Conservation (phyloP, 2,113 vertebrate genomes). For the Calidris pugnax region DNA sequence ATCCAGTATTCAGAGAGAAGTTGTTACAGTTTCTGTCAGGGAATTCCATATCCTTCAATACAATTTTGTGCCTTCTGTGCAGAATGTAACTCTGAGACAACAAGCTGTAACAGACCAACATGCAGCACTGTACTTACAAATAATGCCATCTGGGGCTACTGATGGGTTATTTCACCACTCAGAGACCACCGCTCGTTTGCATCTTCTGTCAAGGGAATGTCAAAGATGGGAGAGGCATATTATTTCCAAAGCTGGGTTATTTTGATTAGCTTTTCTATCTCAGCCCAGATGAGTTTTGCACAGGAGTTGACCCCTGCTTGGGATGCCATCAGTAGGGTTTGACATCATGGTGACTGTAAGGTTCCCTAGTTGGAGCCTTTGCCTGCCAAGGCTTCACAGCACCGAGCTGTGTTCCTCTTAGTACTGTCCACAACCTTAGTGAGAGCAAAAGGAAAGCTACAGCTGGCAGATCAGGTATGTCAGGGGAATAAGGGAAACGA, state of each 20-base stretch:
- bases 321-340: neutral
- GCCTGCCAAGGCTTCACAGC: neutral
- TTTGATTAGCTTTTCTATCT: neutral
- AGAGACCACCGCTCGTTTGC: neutral
- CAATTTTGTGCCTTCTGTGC: neutral
- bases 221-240: neutral
- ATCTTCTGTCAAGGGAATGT: neutral
- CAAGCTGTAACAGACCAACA: rapidly evolving
- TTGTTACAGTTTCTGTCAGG: neutral
- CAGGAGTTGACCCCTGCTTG: neutral
- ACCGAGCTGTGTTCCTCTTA: neutral
- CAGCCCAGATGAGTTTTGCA: neutral
- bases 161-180: neutral
- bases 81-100: neutral
- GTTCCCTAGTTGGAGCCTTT: neutral
- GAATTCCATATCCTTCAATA: neutral
- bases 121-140: neutral
- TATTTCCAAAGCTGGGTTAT: neutral
- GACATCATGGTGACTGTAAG: neutral
- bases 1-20: rapidly evolving
- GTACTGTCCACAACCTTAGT: neutral
- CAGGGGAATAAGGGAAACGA: conserved; percentile 27
- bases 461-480: neutral
- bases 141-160: neutral
- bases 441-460: conserved; percentile 17